Conservation (phyloP, 2,113 vertebrate species). For the Solea solea region DNA sequence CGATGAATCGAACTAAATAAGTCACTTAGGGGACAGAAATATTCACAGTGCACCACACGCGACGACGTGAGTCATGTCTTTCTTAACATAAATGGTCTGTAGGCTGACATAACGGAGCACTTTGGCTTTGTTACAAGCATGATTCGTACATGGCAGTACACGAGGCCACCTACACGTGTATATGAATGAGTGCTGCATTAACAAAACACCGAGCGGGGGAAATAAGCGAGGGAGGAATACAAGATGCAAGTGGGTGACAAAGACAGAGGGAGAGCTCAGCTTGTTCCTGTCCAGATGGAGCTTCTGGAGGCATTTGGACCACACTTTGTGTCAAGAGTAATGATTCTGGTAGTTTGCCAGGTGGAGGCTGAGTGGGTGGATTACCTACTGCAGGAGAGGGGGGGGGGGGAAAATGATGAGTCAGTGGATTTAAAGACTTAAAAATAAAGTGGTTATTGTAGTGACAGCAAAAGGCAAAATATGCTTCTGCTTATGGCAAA, state of each 20-base stretch:
- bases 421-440: slow-evolving; percentile 36
- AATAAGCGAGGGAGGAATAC: slow-evolving; percentile 6
- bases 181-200: slow-evolving; percentile 15
- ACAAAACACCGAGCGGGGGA: slow-evolving; percentile 7
- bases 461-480: background rate
- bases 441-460: background rate
- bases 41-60: too few species aligned
- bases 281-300: slow-evolving; percentile 78
- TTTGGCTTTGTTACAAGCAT: background rate
- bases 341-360: slow-evolving; percentile 49
- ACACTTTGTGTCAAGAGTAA: slow-evolving; percentile 9
- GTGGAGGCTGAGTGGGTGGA: slow-evolving; percentile 62
- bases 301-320: slow-evolving; percentile 62
- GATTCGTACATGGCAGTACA: background rate
- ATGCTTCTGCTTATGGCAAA: background rate
- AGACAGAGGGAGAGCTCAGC: slow-evolving; percentile 53
- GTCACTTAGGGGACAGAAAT: too few species aligned
- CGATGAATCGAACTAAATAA: too few species aligned
- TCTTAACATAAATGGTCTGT: too few species aligned
- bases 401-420: slow-evolving; percentile 49
- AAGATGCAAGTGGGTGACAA: slow-evolving; percentile 59
- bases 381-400: slow-evolving; percentile 33
- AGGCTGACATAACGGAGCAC: background rate
- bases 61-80: too few species aligned
- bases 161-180: slow-evolving; percentile 5